phyloP scores from a whole-genome alignment of 2,113 vertebrate species.

The Muscicapa adusta region DNA sequence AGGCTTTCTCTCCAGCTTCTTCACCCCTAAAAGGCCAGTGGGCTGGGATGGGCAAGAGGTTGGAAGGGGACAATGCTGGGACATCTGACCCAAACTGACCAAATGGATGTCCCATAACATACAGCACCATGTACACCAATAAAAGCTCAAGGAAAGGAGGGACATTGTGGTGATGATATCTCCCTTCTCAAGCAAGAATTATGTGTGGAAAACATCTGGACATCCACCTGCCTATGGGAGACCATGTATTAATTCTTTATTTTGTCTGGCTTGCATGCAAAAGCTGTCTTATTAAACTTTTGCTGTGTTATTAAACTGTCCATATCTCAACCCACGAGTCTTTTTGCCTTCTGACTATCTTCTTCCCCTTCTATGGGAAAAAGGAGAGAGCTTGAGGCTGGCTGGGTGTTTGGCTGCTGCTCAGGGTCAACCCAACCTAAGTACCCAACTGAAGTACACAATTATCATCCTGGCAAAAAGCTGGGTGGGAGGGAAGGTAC shows the following conservation, averaged over 20 bases:
- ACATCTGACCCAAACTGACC: neutral
- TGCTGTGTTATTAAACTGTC: neutral
- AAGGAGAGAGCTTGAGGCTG: neutral
- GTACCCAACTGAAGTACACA: rapidly evolving
- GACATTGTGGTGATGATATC: neutral
- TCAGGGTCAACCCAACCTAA: neutral
- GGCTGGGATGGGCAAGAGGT: neutral
- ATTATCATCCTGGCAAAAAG: neutral
- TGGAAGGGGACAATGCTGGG: neutral
- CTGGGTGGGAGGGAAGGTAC: conserved; percentile 52
- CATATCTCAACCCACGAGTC: neutral
- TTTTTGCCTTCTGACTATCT: neutral
- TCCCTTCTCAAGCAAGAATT: neutral
- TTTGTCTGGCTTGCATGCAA: neutral
- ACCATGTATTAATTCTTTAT: neutral
- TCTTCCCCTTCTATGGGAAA: neutral
- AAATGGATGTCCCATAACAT: neutral
- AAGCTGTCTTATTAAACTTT: neutral
- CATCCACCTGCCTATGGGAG: neutral
- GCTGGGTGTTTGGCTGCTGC: neutral
- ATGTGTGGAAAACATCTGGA: neutral
- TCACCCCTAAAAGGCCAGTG: neutral
- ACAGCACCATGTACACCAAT: neutral
- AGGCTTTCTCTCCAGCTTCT: neutral
- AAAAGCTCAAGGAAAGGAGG: neutral